These are phyloP conservation scores for Eublepharis macularius DNA, from an alignment of 2,113 vertebrate species.

Conservation along the genomic window DNA sequence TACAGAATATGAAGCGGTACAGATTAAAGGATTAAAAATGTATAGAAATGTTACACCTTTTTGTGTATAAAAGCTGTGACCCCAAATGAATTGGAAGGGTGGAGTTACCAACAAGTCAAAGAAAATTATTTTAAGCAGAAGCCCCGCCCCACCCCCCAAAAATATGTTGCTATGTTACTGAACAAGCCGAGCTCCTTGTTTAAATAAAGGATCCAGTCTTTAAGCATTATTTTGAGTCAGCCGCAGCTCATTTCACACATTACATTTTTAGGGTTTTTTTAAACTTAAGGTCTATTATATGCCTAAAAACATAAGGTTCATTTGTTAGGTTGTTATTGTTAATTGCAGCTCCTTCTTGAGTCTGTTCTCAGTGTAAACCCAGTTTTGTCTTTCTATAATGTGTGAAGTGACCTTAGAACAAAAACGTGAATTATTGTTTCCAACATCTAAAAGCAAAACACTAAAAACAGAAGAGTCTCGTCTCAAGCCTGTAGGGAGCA, in stretches of 20 bases:
- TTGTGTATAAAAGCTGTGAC: no score
- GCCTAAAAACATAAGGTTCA: not conserved
- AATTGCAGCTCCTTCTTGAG: not conserved
- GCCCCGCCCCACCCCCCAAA: no score
- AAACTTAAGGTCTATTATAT: not conserved
- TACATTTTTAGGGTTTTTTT: not conserved
- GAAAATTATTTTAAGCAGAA: no score
- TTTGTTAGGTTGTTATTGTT: not conserved
- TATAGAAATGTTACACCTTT: no score
- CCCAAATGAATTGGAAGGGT: no score
- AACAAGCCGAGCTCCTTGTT: no score
- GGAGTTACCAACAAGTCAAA: no score
- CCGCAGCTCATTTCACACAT: not conserved
- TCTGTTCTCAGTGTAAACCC: not conserved
- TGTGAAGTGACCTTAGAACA: not conserved
- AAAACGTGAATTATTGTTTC: not conserved
- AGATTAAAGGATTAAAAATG: no score
- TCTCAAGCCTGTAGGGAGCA: accelerated
- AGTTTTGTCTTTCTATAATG: not conserved
- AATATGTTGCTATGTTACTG: no score
- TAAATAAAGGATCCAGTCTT: no score
- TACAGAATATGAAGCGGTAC: no score
- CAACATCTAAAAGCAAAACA: not conserved
- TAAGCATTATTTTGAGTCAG: not conserved
- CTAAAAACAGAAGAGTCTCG: not conserved